A percentile compares a stretch with the other conserved stretches of the same genome.
Conservation (phyloP, 2,113 vertebrate species). For the Cyprichromis sp. region DNA sequence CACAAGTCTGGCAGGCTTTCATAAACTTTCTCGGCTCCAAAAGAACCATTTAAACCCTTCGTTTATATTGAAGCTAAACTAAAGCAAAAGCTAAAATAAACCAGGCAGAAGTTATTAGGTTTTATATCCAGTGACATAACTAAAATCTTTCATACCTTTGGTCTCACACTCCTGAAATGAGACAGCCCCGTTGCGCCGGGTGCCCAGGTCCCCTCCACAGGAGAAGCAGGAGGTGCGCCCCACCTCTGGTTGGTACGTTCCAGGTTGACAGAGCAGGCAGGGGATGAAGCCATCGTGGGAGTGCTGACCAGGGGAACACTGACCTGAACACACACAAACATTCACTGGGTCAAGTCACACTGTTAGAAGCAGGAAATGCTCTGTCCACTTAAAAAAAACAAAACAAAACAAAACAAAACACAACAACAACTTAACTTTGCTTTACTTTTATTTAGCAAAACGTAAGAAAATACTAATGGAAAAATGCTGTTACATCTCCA, state of each 20-base stretch:
- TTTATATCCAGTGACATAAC: not conserved
- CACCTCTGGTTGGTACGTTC: conserved; percentile 85
- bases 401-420: not conserved
- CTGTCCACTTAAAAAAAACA: not conserved
- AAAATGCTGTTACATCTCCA: conserved; percentile 32
- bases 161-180: conserved; percentile 94
- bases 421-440: not conserved
- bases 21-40: not conserved
- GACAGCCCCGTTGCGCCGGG: conserved; percentile 73
- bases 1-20: not conserved
- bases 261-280: conserved; percentile 80
- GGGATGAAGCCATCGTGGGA: conserved; percentile 87
- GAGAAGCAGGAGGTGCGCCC: conserved; percentile 86
- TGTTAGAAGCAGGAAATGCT: not conserved
- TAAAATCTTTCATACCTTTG: conserved; percentile 75
- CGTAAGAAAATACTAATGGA: not conserved
- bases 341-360: not conserved
- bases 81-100: not conserved
- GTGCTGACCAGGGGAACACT: conserved; percentile 85
- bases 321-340: conserved; percentile 68
- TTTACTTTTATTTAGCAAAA: not conserved
- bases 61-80: not conserved
- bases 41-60: not conserved
- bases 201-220: conserved; percentile 86
- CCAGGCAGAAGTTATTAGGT: not conserved